Conservation (phyloP, 2,113 vertebrate genomes). For the Plestiodon gilberti region DNA sequence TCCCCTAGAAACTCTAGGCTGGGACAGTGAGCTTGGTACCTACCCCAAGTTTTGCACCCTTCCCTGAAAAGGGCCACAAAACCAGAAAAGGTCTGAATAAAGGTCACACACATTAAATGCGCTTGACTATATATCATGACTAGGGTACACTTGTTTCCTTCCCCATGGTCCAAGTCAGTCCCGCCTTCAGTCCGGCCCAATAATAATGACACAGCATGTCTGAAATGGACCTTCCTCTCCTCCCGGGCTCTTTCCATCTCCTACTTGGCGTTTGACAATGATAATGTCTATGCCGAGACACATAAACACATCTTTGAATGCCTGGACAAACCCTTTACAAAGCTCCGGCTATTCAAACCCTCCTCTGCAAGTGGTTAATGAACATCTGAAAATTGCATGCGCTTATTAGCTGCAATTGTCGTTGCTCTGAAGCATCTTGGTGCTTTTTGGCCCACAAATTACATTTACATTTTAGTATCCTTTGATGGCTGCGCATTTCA, state of each 20-base stretch:
- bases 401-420: constrained; percentile 16
- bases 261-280: not conserved
- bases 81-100: too few species aligned
- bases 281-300: not conserved
- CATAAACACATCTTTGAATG: not conserved
- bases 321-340: not conserved
- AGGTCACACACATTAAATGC: too few species aligned
- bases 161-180: too few species aligned
- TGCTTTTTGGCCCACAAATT: constrained; percentile 1
- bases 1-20: too few species aligned
- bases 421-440: not conserved
- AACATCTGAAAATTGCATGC: constrained; percentile 21
- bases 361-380: constrained; percentile 21
- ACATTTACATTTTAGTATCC: constrained; percentile 21
- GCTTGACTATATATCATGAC: too few species aligned
- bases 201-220: too few species aligned
- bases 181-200: too few species aligned
- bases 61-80: too few species aligned
- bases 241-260: not conserved
- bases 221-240: too few species aligned
- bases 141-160: too few species aligned
- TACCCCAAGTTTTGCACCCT: too few species aligned
- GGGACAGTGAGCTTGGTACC: too few species aligned
- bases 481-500: not conserved
- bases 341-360: not conserved